phyloP scores from a whole-genome alignment of 35 echinoderm and acorn worm species.

The Stichopus chloronotus region DNA sequence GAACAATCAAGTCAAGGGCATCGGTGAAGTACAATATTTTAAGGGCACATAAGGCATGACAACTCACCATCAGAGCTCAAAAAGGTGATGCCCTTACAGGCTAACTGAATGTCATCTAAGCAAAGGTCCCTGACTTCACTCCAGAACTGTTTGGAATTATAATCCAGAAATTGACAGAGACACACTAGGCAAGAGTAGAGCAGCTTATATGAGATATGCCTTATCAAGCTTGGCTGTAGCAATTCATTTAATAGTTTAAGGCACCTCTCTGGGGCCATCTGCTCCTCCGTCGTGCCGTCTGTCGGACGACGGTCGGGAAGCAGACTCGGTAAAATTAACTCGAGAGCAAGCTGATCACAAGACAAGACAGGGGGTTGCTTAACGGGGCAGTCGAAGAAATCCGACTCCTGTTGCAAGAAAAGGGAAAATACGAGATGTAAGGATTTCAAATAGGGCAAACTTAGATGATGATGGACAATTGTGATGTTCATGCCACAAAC shows the following conservation, averaged over 20 bases:
- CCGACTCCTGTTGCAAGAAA: background rate
- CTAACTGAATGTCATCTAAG: background rate
- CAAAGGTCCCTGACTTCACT: background rate
- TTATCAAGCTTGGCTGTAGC: background rate
- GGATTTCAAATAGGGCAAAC: too few relatives aligned
- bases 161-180: background rate
- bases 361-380: background rate
- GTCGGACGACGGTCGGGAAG: background rate
- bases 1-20: too few relatives aligned
- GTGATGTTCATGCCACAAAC: too few relatives aligned
- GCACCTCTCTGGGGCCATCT: background rate
- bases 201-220: background rate
- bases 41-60: background rate
- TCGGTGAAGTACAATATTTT: too few relatives aligned
- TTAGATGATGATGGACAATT: too few relatives aligned
- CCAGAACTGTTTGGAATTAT: background rate
- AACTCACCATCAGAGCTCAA: background rate
- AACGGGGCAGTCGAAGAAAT: conserved; percentile 1
- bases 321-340: background rate
- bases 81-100: background rate
- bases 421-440: too few relatives aligned
- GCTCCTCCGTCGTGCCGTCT: background rate
- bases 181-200: background rate
- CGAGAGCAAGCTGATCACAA: background rate
- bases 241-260: background rate